Base-by-base conservation (phyloP, 2,797 vertebrate genomes). In the Acanthurus leucopareius region DNA sequence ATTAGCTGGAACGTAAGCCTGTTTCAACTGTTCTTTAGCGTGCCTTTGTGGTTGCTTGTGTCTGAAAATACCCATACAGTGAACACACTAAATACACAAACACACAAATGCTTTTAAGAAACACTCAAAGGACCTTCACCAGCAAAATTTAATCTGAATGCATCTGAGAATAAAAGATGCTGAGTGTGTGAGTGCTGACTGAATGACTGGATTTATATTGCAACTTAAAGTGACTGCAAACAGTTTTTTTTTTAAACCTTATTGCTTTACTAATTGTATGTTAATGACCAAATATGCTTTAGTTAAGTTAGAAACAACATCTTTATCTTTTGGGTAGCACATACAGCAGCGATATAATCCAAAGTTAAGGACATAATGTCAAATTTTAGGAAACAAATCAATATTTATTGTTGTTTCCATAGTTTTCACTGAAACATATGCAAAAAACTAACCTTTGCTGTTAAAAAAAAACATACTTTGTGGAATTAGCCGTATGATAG, bases 21-120 rank as follows among this genome's bases (percentile, higher is more conserved):
- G 32, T 35, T 35, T 35, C 32, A 6, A 35, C 32, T 35, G 32
- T 35, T 35, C 32, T 35, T 35, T 35, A 35, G 32, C 32, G 32
- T 67, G 56, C 70, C 38, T 70, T 68, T 78, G 74, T 60, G 35
- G 64, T 25, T 62, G 73, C 67, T 71, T 48, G 83, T 69, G 73
- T 80, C 75, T 84, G 51, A 52, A 83, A 78, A 47, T 66, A 17
- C 51, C 52, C 25, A 57, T 40, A 14, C 22, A 56, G 57, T 53
- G 62, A 64, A 71, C n/a, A 74, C 15, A 74, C 15, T 47, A 47
- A 47, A 15, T 20, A 40, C 54, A 25, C 22, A 67, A 22, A 69
- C 47, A 72, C 73, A 58, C 54, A 49, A 53, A 69, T 42, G 32
- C 64, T 62, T 71, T 82, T 53, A 63, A 54, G 20, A 76, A 80